phyloP scores from a whole-genome alignment of 2,797 vertebrate genomes.

The Anguilla pacifica region DNA sequence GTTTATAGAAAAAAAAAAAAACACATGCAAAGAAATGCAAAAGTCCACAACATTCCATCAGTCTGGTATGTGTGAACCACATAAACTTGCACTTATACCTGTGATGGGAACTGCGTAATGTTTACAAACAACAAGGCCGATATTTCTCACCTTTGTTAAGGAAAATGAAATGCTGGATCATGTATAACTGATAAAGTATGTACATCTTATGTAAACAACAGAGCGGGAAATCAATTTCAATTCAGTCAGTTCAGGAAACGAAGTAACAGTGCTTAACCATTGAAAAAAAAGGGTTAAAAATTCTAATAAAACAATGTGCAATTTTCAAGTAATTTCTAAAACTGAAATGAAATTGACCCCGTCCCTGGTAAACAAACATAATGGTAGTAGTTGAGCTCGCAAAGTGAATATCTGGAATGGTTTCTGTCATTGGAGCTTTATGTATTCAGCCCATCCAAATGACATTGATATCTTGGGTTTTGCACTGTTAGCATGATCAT shows the following conservation, averaged over 20 bases:
- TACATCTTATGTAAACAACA: conserved; percentile 18
- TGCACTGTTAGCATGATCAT: not conserved
- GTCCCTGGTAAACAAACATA: not conserved
- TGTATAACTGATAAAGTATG: not conserved
- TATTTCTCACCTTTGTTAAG: not conserved
- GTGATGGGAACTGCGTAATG: not conserved
- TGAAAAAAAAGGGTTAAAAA: no score
- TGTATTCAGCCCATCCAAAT: not conserved
- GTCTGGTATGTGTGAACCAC: not conserved
- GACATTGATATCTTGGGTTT: not conserved
- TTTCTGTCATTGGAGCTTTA: not conserved
- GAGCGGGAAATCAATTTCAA: not conserved
- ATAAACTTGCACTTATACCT: not conserved
- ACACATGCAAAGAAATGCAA: not conserved
- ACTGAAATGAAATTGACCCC: not conserved
- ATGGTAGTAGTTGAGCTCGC: conserved; percentile 6
- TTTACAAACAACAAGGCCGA: not conserved
- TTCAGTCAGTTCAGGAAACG: no score
- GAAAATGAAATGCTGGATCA: not conserved
- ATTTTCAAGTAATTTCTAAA: not conserved
- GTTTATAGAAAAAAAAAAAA: not conserved
- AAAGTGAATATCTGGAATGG: not conserved
- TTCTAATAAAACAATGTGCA: no score
- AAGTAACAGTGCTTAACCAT: no score
- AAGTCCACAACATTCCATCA: conserved; percentile 5